A percentile compares a stretch with the other conserved stretches of the same genome.
phyloP scores from a whole-genome alignment of 2,113 vertebrate species.

The Ciconia boyciana region DNA sequence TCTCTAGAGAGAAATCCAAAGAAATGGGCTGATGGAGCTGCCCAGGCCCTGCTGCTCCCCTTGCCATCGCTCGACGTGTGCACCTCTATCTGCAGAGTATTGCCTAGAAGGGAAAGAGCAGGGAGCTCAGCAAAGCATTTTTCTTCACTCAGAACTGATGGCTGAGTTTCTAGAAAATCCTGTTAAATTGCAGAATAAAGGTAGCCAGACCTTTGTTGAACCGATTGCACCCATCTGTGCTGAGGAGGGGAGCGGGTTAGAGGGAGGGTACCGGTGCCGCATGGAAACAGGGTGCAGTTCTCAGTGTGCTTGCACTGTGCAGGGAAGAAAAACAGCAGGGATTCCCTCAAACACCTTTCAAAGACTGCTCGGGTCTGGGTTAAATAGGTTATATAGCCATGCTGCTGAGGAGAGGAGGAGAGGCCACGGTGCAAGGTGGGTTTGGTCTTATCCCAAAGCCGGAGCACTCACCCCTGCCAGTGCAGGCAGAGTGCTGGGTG shows the following conservation, averaged over 20 bases:
- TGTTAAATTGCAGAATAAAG: not conserved
- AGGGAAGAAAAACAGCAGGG: too few species aligned
- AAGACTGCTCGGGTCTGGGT: not conserved
- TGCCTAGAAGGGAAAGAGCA: not conserved
- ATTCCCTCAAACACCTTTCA: not conserved
- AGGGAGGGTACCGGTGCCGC: rapidly evolving
- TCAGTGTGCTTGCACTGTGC: not conserved
- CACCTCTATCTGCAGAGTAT: not conserved
- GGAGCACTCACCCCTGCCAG: not conserved
- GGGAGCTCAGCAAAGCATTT: not conserved
- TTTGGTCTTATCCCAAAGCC: not conserved
- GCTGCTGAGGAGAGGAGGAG: not conserved
- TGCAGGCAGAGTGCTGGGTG: not conserved
- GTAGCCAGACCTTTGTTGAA: not conserved
- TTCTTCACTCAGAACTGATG: not conserved
- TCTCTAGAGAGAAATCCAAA: not conserved
- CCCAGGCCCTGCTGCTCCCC: not conserved
- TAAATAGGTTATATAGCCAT: not conserved
- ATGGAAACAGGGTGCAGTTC: not conserved
- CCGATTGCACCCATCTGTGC: rapidly evolving
- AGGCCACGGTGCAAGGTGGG: not conserved
- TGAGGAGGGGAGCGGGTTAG: not conserved
- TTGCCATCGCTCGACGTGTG: rapidly evolving
- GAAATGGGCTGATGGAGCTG: not conserved
- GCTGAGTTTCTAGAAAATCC: not conserved